Conservation (phyloP, 1,140 invertebrate species). For the Apis laboriosa region DNA sequence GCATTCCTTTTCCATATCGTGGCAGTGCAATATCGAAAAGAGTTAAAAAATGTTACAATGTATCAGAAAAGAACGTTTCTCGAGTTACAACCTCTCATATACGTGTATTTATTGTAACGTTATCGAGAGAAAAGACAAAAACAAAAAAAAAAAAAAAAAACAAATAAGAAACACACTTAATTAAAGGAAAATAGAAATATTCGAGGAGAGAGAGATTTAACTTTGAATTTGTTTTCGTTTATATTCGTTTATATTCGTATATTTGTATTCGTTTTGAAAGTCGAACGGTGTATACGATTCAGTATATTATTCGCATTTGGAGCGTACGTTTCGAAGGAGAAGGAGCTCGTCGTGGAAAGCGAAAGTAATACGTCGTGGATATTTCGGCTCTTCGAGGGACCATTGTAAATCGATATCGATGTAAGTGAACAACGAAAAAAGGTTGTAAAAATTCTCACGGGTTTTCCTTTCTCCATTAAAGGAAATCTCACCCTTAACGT, state of each 20-base stretch:
- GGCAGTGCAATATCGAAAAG: neutral
- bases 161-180: no score
- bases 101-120: no score
- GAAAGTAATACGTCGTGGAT: constrained; percentile 34
- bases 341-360: constrained; percentile 17
- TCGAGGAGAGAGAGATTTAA: no score
- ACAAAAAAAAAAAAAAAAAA: no score
- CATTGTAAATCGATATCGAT: neutral
- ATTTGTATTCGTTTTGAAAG: neutral
- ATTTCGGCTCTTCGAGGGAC: neutral
- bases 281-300: neutral
- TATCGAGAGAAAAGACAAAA: no score
- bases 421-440: neutral
- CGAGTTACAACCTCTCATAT: neutral
- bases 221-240: no score
- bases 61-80: neutral
- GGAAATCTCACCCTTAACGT: neutral
- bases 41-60: neutral
- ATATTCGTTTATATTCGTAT: no score
- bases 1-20: neutral
- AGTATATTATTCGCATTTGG: neutral
- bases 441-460: neutral
- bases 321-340: neutral
- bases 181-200: no score
- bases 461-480: constrained; percentile 7